These are phyloP conservation scores for Platycercus adscitus DNA, from an alignment of 2,113 vertebrate species.

Conservation along the genomic window DNA sequence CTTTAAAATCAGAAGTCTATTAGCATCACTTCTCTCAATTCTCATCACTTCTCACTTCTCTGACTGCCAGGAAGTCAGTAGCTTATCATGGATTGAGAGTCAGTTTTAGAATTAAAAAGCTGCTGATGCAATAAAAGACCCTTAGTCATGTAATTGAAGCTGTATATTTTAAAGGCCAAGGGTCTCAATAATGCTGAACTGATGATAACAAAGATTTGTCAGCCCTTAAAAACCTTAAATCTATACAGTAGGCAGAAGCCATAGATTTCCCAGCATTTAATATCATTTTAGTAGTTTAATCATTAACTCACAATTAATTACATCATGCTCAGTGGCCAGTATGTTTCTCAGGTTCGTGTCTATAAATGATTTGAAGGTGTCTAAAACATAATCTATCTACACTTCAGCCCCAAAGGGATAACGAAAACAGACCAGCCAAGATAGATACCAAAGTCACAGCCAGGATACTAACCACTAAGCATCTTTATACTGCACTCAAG, in stretches of 20 bases:
- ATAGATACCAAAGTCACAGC: not conserved
- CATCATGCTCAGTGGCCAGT: not conserved
- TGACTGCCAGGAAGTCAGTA: not conserved
- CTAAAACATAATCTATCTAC: not conserved
- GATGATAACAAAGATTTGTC: not conserved
- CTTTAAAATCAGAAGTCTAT: not conserved
- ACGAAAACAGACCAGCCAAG: not conserved
- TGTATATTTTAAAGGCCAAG: conserved; percentile 31
- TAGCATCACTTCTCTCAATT: not conserved
- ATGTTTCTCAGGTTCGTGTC: not conserved
- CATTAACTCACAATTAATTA: not conserved
- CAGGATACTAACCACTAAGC: not conserved
- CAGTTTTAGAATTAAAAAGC: not conserved
- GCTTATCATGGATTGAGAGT: too few relatives aligned
- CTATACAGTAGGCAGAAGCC: not conserved
- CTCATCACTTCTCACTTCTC: too few relatives aligned
- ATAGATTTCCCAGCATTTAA: not conserved
- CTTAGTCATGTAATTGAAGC: not conserved
- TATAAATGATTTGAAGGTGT: not conserved
- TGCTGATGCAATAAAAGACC: not conserved
- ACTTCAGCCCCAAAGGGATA: not conserved
- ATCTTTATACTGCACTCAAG: not conserved
- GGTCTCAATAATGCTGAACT: not conserved
- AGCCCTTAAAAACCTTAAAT: not conserved
- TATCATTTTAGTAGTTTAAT: not conserved